phyloP scores from a whole-genome alignment of 2,888 invertebrate species.

The Odontomyia ornata region DNA sequence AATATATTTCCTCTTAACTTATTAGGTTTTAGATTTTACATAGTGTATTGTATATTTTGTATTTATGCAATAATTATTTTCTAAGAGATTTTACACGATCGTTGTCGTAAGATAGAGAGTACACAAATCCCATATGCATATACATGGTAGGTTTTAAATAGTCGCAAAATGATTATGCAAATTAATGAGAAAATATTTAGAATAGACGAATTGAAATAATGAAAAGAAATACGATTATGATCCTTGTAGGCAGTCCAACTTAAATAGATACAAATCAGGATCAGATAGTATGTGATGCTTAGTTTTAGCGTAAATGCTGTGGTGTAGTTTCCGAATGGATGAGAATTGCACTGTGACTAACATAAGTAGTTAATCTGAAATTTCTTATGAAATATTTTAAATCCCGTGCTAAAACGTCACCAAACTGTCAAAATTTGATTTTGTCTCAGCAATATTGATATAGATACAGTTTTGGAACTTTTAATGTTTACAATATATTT shows the following conservation, averaged over 20 bases:
- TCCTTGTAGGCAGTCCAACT: background rate
- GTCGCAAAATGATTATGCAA: conserved; percentile 5
- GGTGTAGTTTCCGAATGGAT: too few relatives aligned
- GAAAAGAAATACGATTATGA: background rate
- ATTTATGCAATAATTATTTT: conserved; percentile 28
- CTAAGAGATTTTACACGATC: conserved; percentile 18
- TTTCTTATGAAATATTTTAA: too few relatives aligned
- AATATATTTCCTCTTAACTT: conserved; percentile 1
- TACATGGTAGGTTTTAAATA: background rate
- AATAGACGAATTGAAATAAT: background rate
- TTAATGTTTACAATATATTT: too few relatives aligned
- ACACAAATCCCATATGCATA: background rate
- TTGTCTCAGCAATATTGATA: too few relatives aligned
- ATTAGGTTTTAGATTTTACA: conserved; percentile 22
- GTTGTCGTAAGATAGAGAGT: background rate
- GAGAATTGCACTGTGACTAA: too few relatives aligned
- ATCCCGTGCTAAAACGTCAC: too few relatives aligned
- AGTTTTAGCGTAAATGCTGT: background rate
- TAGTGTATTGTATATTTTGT: conserved; percentile 22
- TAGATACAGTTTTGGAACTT: too few relatives aligned
- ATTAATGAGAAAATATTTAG: background rate
- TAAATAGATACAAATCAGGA: background rate
- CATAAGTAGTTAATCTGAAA: too few relatives aligned
- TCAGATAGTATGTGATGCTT: background rate
- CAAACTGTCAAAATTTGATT: too few relatives aligned